These are phyloP conservation scores for Platalea minor DNA, from an alignment of 2,797 vertebrate species.

Conservation along the genomic window DNA sequence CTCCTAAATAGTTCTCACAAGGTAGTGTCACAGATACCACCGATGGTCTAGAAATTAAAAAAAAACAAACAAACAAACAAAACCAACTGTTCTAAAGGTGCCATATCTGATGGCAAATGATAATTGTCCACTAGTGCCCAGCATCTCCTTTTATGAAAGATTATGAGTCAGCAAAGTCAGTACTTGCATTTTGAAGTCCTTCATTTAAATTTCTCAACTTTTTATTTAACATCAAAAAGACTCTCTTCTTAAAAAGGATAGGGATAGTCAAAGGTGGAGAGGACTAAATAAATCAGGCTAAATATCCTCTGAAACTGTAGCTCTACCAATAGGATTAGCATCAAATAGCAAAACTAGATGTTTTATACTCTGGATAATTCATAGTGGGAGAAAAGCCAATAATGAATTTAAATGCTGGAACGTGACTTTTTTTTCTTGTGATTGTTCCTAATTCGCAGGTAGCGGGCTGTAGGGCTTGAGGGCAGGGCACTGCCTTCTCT, in stretches of 20 bases:
- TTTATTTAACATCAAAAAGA: not conserved
- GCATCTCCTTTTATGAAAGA: not conserved
- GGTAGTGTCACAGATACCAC: not conserved
- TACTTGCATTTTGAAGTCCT: not conserved
- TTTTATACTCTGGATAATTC: conserved; percentile 32
- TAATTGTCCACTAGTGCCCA: not conserved
- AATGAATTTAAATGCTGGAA: conserved; percentile 16
- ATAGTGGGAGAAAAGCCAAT: not conserved
- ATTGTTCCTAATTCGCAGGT: not conserved
- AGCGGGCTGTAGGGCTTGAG: not conserved
- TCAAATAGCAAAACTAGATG: conserved; percentile 74
- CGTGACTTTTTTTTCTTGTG: not conserved
- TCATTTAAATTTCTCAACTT: conserved; percentile 5
- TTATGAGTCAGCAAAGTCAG: not conserved
- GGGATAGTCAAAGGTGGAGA: not conserved
- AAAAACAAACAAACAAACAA: not conserved
- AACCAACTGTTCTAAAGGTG: not conserved
- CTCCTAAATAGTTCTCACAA: not conserved
- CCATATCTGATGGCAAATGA: fast-evolving
- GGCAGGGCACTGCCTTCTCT: not conserved
- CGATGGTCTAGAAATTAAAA: not conserved
- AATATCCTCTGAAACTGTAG: conserved; percentile 26
- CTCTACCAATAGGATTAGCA: conserved; percentile 18
- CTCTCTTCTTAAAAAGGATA: not conserved
- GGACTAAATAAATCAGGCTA: not conserved